Percentiles rank a stretch among this genome's conserved stretches.
These are phyloP conservation scores for Alsophila aescularia DNA, from an alignment of 2,888 invertebrate species.

Conservation along the genomic window DNA sequence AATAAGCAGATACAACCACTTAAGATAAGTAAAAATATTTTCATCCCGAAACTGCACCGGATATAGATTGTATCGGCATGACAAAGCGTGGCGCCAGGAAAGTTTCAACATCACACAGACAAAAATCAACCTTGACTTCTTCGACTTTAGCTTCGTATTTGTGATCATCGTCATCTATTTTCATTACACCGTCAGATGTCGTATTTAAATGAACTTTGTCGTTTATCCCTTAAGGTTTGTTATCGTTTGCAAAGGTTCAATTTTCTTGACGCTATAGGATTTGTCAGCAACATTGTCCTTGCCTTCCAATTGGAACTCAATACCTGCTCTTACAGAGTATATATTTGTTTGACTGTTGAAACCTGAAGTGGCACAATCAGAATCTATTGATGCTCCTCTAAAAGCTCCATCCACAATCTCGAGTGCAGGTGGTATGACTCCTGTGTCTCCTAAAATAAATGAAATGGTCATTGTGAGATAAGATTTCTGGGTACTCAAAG, in stretches of 20 bases:
- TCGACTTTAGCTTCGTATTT: conserved; percentile 30
- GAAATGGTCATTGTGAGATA: conserved; percentile 77
- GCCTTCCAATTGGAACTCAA: conserved; percentile 36
- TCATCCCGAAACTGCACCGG: conserved; percentile 83
- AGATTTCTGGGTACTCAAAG: conserved; percentile 56
- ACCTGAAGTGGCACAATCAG: conserved; percentile 70
- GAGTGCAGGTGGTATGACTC: conserved; percentile 81
- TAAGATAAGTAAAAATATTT: conserved; percentile 84
- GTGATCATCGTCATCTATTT: conserved; percentile 29
- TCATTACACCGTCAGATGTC: conserved; percentile 34
- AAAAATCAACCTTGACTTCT: conserved; percentile 42
- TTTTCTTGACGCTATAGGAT: conserved; percentile 59
- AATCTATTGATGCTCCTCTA: conserved; percentile 73
- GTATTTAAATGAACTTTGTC: conserved; percentile 45
- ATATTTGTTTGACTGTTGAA: conserved; percentile 36
- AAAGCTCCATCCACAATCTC: conserved; percentile 74
- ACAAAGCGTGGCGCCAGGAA: conserved; percentile 82
- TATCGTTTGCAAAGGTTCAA: conserved; percentile 36
- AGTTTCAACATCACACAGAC: conserved; percentile 33
- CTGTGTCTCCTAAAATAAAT: conserved; percentile 82
- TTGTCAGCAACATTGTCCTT: conserved; percentile 60
- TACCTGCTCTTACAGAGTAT: conserved; percentile 29
- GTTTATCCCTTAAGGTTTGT: conserved; percentile 40
- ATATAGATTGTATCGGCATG: conserved; percentile 82
- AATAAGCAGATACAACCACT: conserved; percentile 85